Evolutionary conservation across 2,797 vertebrate genomes (phyloP).

Genomic region (Anguilla anguilla): DNA sequence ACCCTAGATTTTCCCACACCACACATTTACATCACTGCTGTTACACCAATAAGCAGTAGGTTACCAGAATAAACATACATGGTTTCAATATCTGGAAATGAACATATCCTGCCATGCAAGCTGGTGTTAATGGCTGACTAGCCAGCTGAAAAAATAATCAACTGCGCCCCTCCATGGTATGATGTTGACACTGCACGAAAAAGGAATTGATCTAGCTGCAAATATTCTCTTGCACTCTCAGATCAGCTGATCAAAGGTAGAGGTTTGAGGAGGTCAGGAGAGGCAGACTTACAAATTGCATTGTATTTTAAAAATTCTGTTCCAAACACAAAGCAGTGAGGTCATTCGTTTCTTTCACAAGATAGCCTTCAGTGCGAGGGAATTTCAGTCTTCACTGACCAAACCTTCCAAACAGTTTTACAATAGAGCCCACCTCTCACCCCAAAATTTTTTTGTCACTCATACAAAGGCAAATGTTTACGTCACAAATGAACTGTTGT

Average conservation of each 20-base stretch:
- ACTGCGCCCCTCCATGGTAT: conserved; percentile 2
- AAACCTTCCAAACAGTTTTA: neutral
- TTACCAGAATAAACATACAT: neutral
- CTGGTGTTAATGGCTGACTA: neutral
- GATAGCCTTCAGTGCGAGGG: neutral
- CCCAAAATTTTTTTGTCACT: neutral
- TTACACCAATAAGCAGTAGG: neutral
- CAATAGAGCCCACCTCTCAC: neutral
- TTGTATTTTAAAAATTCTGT: neutral
- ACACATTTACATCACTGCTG: neutral
- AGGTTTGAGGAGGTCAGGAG: neutral
- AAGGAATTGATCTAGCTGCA: neutral
- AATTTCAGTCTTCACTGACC: neutral
- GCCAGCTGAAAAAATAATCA: neutral
- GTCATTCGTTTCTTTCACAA: neutral
- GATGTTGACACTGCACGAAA: neutral
- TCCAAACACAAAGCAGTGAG: conserved; percentile 6
- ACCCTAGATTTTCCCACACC: neutral
- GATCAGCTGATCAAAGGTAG: neutral
- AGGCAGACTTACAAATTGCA: neutral
- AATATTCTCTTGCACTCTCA: neutral
- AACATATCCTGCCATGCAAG: neutral
- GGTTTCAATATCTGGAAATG: neutral
- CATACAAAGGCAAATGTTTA: neutral
- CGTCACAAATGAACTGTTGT: neutral